These are phyloP conservation scores for Chloropsis cyanopogon DNA, from an alignment of 2,113 vertebrate genomes.

Conservation along the genomic window DNA sequence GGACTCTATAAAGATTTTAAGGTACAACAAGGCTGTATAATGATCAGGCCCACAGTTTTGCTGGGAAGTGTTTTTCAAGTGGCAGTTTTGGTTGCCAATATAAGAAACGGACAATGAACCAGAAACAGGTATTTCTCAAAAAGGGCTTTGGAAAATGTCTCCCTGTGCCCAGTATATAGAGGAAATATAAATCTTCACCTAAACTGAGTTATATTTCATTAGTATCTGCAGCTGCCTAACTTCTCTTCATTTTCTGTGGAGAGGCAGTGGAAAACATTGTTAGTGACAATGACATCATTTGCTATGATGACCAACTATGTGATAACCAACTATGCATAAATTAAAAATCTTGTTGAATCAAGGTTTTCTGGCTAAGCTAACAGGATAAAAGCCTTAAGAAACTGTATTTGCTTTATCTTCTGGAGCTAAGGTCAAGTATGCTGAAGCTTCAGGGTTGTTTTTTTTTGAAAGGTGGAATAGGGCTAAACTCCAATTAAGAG, in stretches of 20 bases:
- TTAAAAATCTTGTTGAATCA: neutral
- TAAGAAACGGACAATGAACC: neutral
- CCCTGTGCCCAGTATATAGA: neutral
- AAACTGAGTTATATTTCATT: neutral
- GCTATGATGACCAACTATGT: neutral
- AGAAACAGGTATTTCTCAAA: neutral
- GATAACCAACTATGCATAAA: neutral
- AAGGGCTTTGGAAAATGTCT: neutral
- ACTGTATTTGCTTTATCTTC: neutral
- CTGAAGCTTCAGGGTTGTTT: rapidly evolving
- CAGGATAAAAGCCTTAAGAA: neutral
- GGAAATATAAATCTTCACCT: neutral
- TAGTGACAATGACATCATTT: neutral
- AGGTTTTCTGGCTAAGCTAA: neutral
- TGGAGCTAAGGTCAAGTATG: neutral
- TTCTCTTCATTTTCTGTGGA: neutral
- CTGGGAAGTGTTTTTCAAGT: neutral
- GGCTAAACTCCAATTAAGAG: neutral
- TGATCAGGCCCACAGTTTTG: neutral
- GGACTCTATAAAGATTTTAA: neutral
- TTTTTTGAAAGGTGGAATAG: neutral
- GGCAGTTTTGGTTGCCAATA: neutral
- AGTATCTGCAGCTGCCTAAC: neutral
- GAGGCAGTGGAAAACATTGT: neutral
- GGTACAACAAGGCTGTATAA: neutral